phyloP scores from a whole-genome alignment of 2,888 invertebrate genomes.

The Cryptops parisi region DNA sequence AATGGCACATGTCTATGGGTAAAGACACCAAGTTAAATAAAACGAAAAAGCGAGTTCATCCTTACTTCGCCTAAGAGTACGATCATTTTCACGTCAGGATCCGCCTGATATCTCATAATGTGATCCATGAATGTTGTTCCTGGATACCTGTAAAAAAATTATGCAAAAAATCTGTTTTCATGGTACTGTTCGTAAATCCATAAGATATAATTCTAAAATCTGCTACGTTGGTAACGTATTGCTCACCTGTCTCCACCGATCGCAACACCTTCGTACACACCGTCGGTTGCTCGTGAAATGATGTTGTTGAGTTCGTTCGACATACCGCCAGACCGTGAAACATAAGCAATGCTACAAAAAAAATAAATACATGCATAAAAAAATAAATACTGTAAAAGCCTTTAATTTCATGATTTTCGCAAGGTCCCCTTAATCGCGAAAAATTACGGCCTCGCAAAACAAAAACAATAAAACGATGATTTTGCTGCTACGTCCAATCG shows the following conservation, averaged over 20 bases:
- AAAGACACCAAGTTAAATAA: background rate
- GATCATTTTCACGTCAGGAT: slow-evolving; percentile 71
- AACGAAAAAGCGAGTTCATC: background rate
- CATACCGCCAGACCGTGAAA: slow-evolving; percentile 98
- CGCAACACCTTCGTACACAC: slow-evolving; percentile 94
- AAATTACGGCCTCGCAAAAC: too few species aligned
- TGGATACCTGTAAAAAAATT: slow-evolving; percentile 57
- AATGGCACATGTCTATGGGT: too few species aligned
- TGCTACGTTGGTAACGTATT: background rate
- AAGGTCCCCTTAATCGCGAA: too few species aligned
- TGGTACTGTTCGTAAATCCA: background rate
- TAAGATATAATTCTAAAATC: background rate
- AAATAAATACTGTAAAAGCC: background rate
- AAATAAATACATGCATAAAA: slow-evolving; percentile 4
- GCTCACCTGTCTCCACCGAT: slow-evolving; percentile 73
- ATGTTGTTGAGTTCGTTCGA: slow-evolving; percentile 99
- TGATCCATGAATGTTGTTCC: slow-evolving; percentile 98
- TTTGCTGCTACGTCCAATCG: too few species aligned
- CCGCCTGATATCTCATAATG: slow-evolving; percentile 59
- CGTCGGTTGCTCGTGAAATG: slow-evolving; percentile 88
- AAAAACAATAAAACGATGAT: too few species aligned
- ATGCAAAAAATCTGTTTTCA: background rate
- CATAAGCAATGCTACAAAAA: slow-evolving; percentile 76
- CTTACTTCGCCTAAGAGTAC: slow-evolving; percentile 81
- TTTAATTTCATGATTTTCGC: too few species aligned